These are phyloP conservation scores for Empidonax traillii DNA, from an alignment of 2,113 vertebrate genomes.

Conservation along the genomic window DNA sequence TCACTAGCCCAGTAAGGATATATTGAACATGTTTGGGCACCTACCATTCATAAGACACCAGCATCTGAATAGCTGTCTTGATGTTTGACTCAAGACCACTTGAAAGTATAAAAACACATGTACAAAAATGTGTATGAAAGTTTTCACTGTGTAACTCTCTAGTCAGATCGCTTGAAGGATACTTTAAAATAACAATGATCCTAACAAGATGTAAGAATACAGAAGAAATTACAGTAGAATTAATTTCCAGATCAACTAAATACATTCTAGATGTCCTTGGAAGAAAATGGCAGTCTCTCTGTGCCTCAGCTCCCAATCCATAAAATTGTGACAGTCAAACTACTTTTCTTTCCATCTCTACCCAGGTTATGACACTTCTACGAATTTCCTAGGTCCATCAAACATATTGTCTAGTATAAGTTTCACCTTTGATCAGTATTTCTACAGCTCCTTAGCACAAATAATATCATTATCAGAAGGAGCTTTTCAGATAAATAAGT, in stretches of 20 bases:
- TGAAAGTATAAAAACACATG: background rate
- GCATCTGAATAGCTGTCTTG: background rate
- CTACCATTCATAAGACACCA: background rate
- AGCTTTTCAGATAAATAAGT: background rate
- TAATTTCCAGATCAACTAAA: background rate
- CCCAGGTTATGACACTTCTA: background rate
- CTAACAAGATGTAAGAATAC: background rate
- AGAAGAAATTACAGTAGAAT: background rate
- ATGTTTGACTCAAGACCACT: background rate
- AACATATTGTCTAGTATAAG: background rate
- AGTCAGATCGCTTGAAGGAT: background rate
- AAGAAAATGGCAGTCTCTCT: background rate
- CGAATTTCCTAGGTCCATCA: background rate
- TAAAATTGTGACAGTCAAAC: background rate
- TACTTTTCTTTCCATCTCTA: background rate
- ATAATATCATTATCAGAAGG: background rate
- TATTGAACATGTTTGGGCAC: background rate
- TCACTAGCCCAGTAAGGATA: background rate
- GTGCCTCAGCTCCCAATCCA: background rate
- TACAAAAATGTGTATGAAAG: background rate
- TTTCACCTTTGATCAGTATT: background rate
- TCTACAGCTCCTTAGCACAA: background rate
- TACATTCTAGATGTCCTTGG: background rate
- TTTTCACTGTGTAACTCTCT: background rate
- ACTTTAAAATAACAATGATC: background rate